A percentile compares a stretch with the other conserved stretches of the same genome.
These are phyloP conservation scores for Muscicapa comitata DNA, from an alignment of 2,797 vertebrate species.

Conservation along the genomic window DNA sequence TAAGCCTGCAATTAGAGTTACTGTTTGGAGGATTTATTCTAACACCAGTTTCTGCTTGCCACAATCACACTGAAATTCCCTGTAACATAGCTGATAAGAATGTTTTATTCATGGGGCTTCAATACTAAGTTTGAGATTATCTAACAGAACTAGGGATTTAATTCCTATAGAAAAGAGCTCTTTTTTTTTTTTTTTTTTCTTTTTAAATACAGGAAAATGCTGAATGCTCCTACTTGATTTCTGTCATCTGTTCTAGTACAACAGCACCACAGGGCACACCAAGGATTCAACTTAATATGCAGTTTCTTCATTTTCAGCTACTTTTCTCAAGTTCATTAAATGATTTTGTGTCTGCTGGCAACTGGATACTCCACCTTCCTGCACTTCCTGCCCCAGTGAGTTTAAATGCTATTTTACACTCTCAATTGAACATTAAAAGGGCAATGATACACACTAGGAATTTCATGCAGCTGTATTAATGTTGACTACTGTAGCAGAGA, in stretches of 20 bases:
- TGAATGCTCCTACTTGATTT: not conserved
- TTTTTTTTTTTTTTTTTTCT: not conserved
- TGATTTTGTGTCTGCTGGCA: not conserved
- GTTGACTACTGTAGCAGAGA: not conserved
- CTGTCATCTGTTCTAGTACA: not conserved
- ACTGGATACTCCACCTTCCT: not conserved
- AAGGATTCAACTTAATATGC: not conserved
- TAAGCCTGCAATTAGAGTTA: not conserved
- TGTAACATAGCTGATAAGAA: not conserved
- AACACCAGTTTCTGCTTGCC: not conserved
- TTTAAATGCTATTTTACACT: conserved; percentile 28
- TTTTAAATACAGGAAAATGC: not conserved
- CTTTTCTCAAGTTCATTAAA: not conserved
- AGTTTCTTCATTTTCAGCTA: not conserved
- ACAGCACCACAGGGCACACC: not conserved
- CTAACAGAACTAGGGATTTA: not conserved
- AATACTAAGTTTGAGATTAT: not conserved
- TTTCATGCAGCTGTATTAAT: not conserved
- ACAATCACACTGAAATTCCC: not conserved
- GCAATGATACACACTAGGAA: not conserved
- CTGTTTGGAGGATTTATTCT: not conserved
- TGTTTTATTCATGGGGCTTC: not conserved
- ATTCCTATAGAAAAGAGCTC: not conserved
- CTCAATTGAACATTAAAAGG: not conserved
- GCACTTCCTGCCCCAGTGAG: not conserved